These are phyloP conservation scores for Sander vitreus DNA, from an alignment of 2,113 vertebrate species.

Conservation along the genomic window DNA sequence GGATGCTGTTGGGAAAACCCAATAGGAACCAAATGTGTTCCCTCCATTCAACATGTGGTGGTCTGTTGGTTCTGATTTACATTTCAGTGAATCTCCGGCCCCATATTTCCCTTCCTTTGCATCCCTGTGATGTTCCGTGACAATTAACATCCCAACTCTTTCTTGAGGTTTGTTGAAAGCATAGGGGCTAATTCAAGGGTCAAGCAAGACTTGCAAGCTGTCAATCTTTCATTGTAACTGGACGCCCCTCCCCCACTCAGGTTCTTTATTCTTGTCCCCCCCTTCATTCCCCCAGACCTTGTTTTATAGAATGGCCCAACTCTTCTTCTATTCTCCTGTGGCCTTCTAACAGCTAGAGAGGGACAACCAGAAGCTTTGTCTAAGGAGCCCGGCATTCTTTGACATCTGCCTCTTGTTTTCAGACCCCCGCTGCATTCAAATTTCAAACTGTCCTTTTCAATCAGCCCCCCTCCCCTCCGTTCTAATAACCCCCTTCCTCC, in stretches of 20 bases:
- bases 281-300: conserved; percentile 75
- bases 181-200: conserved; percentile 86
- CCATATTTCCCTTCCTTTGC: conserved; percentile 71
- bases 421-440: conserved; percentile 80
- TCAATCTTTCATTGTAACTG: conserved; percentile 84
- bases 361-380: conserved; percentile 83
- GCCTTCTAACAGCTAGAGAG: conserved; percentile 77
- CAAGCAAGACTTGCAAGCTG: conserved; percentile 88
- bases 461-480: conserved; percentile 65
- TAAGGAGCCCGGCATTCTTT: conserved; percentile 81
- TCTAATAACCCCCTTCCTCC: conserved; percentile 76
- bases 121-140: conserved; percentile 80
- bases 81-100: conserved; percentile 68
- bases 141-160: conserved; percentile 83
- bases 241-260: conserved; percentile 61
- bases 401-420: conserved; percentile 87
- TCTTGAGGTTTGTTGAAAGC: conserved; percentile 82
- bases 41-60: conserved; percentile 72
- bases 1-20: conserved; percentile 54
- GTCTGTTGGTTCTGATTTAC: conserved; percentile 71
- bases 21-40: conserved; percentile 69
- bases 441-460: conserved; percentile 83
- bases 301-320: conserved; percentile 75
- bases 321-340: conserved; percentile 83
- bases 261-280: conserved; percentile 69